A percentile compares a stretch with the other conserved stretches of the same genome.
Evolutionary conservation across 2,888 invertebrate species (phyloP).

Genomic region (Pimpla rufipes): DNA sequence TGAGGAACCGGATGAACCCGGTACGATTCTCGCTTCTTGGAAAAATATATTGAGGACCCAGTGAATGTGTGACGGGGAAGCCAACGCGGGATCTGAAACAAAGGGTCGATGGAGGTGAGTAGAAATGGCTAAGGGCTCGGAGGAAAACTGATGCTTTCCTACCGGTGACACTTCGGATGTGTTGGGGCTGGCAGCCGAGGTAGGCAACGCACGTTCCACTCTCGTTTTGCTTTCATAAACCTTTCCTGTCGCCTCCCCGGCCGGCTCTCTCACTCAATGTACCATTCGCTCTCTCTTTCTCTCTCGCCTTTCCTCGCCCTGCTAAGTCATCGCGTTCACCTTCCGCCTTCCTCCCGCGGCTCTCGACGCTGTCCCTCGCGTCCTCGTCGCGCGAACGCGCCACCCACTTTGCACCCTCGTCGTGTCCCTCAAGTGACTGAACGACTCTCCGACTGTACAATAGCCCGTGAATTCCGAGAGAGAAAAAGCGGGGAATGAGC

Average conservation of each 20-base stretch:
- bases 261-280: slow-evolving; percentile 46
- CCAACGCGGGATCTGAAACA: slow-evolving; percentile 71
- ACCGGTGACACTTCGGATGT: slow-evolving; percentile 32
- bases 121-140: slow-evolving; percentile 48
- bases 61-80: slow-evolving; percentile 60
- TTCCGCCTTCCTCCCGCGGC: slow-evolving; percentile 37
- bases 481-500: slow-evolving; percentile 32
- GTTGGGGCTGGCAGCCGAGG: slow-evolving; percentile 69
- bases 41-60: slow-evolving; percentile 33
- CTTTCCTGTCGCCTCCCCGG: slow-evolving; percentile 70
- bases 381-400: slow-evolving; percentile 42
- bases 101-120: slow-evolving; percentile 59
- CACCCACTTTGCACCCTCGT: slow-evolving; percentile 61
- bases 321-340: slow-evolving; percentile 47
- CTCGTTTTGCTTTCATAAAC: slow-evolving; percentile 81
- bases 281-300: slow-evolving; percentile 65
- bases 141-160: slow-evolving; percentile 62
- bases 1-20: not conserved
- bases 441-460: slow-evolving; percentile 73
- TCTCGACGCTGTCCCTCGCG: slow-evolving; percentile 41
- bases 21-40: not conserved
- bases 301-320: slow-evolving; percentile 56
- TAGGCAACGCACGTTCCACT: slow-evolving; percentile 79
- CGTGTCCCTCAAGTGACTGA: slow-evolving; percentile 70
- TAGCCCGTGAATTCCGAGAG: slow-evolving; percentile 58